Evolutionary conservation across 2,888 invertebrate genomes (phyloP), one percentile per base, ranked within the genome.

Genomic region (Patella caerulea): DNA sequence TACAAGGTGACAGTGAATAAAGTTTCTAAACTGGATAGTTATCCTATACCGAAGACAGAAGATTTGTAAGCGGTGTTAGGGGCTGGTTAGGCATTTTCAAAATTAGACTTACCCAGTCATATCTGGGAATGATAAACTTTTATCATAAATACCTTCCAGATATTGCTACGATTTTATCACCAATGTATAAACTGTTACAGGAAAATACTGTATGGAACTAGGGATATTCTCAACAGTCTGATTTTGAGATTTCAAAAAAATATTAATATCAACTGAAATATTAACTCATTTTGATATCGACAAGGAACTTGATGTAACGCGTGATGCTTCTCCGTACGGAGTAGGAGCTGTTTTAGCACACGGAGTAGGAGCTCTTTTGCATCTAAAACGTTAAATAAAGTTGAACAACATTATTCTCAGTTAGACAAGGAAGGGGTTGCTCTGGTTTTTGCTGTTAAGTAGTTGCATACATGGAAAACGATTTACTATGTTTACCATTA

Each of bases 311-410:
- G 81, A 84, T 29, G 76, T 92, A 3, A 85, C 89, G 3, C 87
- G 88, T 55, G 91, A 92, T 83, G 91, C 92, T 0, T 89, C 88
- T 15, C 87, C 86, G 15, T 79, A 79, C 29, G 90, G 90, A 45
- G 78, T 89, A 53, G 88, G 88, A 53, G 89, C 90, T 9, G 72
- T 79, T 2, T 11, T 81, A 4, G 71, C 77, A 17, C 79, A 81
- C 70, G 3, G 4, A 2, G 70, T 79, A 11, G 24, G 24, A 24
- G 24, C 24, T 77, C 71, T 3, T 79, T 71, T 78, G 79, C 72
- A 9, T 79, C 78, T 1, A 65, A 74, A 12, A 79, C 81, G 0
- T 59, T 59, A n/a, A 59, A n/a, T 59, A 59, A 24, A 3, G 65
- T 24, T 19, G 65, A 65, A 24, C 9, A 19, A 24, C 19, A 19